A percentile compares a stretch with the other conserved stretches of the same genome.
phyloP scores from a whole-genome alignment of 2,888 invertebrate genomes.

The Scaptodrosophila latifasciaeformis region DNA sequence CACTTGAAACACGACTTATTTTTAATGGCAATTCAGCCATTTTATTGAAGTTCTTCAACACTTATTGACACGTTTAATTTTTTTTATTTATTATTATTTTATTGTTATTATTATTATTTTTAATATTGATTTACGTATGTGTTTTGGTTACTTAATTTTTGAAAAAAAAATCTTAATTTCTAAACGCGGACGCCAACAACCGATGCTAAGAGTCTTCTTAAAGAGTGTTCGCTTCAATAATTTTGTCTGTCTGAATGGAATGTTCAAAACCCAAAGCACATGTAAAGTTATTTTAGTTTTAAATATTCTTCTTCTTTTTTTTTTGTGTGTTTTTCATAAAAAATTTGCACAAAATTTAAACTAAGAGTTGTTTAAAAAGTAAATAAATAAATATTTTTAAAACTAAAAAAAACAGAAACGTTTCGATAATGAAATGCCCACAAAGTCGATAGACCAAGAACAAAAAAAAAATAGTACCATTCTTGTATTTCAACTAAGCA shows the following conservation, averaged over 20 bases:
- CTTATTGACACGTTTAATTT: slow-evolving; percentile 22
- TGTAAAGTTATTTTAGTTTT: too few species aligned
- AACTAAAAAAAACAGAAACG: slow-evolving; percentile 18
- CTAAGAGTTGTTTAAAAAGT: slow-evolving; percentile 21
- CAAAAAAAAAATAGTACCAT: slow-evolving; percentile 7
- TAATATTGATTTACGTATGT: background rate
- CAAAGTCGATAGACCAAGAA: slow-evolving; percentile 24
- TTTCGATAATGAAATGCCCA: background rate
- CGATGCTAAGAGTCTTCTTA: slow-evolving; percentile 41
- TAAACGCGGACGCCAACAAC: slow-evolving; percentile 26
- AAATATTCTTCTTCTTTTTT: too few species aligned
- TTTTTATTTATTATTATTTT: slow-evolving; percentile 3
- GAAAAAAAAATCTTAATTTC: slow-evolving; percentile 33
- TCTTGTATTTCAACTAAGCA: slow-evolving; percentile 20
- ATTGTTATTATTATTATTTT: slow-evolving; percentile 15
- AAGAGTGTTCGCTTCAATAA: slow-evolving; percentile 71
- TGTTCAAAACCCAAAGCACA: slow-evolving; percentile 37
- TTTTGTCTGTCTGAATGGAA: slow-evolving; percentile 10
- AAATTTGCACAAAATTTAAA: slow-evolving; percentile 53
- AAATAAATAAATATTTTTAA: slow-evolving; percentile 25
- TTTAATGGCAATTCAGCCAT: too few species aligned
- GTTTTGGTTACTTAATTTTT: slow-evolving; percentile 4
- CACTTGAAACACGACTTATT: too few species aligned
- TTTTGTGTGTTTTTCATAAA: slow-evolving; percentile 58
- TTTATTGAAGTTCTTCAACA: too few species aligned